Percentiles rank a stretch among this genome's conserved stretches.
Conservation (phyloP, 2,888 invertebrate genomes). For the Hirtodrosophila alboralis region DNA sequence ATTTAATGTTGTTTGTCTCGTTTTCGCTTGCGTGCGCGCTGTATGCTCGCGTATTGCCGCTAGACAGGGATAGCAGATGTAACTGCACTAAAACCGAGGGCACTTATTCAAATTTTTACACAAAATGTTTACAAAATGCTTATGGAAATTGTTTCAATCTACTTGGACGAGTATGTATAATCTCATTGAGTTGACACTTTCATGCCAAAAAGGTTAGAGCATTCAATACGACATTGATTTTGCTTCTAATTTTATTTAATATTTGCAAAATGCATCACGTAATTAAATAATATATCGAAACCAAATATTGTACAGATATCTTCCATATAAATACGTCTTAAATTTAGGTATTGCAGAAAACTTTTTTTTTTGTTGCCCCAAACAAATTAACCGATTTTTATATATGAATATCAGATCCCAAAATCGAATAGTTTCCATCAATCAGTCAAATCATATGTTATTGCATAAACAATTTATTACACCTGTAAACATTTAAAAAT, state of each 20-base stretch:
- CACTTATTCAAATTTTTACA: constrained; percentile 24
- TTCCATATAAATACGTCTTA: no score
- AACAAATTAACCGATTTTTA: no score
- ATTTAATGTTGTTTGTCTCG: constrained; percentile 30
- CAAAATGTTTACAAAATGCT: constrained; percentile 43
- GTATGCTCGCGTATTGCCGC: neutral
- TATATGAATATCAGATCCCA: no score
- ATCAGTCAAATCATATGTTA: no score
- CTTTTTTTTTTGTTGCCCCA: no score
- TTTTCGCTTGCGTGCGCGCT: constrained; percentile 16
- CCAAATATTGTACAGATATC: no score
- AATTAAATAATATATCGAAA: no score
- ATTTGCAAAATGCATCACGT: no score
- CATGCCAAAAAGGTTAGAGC: neutral
- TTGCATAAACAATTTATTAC: no score
- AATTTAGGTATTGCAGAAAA: no score
- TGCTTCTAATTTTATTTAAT: neutral
- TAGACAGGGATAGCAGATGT: constrained; percentile 38
- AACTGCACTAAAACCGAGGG: neutral
- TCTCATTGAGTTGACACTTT: constrained; percentile 24
- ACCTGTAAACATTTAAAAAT: no score
- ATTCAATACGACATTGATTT: constrained; percentile 2
- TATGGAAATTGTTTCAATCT: constrained; percentile 34
- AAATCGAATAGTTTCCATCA: no score
- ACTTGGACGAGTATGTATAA: constrained; percentile 2